phyloP scores from a whole-genome alignment of 2,888 invertebrate species.

The Lydus trimaculatus region DNA sequence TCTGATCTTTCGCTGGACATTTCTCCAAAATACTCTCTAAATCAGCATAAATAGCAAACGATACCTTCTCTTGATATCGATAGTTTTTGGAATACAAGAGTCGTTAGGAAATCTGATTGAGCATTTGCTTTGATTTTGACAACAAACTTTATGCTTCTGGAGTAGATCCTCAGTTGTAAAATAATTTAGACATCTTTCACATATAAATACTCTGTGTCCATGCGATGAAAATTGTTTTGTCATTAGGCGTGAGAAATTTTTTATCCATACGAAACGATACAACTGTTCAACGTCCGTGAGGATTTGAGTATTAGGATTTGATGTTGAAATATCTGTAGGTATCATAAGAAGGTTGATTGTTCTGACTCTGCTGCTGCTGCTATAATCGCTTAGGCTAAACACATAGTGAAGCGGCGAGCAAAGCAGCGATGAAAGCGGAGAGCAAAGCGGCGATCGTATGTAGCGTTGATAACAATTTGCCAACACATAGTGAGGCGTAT shows the following conservation, averaged over 20 bases:
- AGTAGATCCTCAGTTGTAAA: conserved; percentile 17
- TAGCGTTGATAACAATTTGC: no score
- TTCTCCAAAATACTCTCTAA: conserved; percentile 25
- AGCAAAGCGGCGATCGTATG: no score
- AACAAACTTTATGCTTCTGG: conserved; percentile 15
- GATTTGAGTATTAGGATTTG: conserved; percentile 11
- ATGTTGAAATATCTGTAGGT: background rate
- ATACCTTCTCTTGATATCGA: conserved; percentile 22
- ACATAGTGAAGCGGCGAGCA: no score
- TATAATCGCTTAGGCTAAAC: no score
- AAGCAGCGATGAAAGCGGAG: no score
- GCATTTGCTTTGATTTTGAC: conserved; percentile 24
- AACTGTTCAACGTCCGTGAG: background rate
- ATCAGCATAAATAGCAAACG: conserved; percentile 36
- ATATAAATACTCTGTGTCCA: background rate
- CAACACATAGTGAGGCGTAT: no score
- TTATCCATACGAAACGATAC: background rate
- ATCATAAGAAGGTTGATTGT: conserved; percentile 1
- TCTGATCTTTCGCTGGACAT: background rate
- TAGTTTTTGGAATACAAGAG: conserved; percentile 25
- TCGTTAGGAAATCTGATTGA: conserved; percentile 16
- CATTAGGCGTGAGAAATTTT: background rate
- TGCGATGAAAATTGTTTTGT: background rate
- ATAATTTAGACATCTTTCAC: conserved; percentile 22
- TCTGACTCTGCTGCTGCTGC: no score